Evolutionary conservation across 2,113 vertebrate genomes (phyloP), one percentile per base, ranked within the genome.

Genomic region (Phylloscopus trochilus): DNA sequence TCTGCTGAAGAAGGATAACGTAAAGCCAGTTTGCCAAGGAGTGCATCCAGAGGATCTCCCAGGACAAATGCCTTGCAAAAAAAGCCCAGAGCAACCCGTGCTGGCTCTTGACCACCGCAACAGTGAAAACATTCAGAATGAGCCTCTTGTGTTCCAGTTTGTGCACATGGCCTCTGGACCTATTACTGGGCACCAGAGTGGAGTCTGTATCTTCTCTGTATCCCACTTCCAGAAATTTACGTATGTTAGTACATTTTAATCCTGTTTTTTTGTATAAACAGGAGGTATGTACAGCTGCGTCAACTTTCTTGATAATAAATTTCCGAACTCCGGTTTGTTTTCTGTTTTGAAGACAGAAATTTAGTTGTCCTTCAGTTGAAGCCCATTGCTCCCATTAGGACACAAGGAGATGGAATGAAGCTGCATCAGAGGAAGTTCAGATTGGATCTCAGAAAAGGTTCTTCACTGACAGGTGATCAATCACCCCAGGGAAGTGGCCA

Each of bases 81-180:
- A 75, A 23, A 20, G 16, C 35, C 18, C 21, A 43, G 28, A 33
- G 20, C 22, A 88, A 60, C 13, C 20, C 13, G 10, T 28, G 31
- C 15, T 55, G 53, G 11, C 7, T 37, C 53, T 41, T 6, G 1
- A 53, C 26, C 37, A 72, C 5, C 0, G 0, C 19, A n/a, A 44
- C 4, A 9, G 15, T 41, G 30, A 47, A 85, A 76, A 59, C 1
- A 1, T 21, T 31, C n/a, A 78, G 28, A 59, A 43, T 2, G 0
- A 87, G 44, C 18, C 9, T 62, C 39, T 16, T 17, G 14, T 31
- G 8, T 12, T 72, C 43, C 33, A 37, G 27, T 31, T 39, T 63
- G 69, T 35, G 56, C 17, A 59, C 10, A 30, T 0, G 37, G 43
- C 33, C 56, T 62, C 69, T 37, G 11, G 31, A 70, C 43, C n/a